Evolutionary conservation across 2,113 vertebrate species (phyloP).

Genomic region (Ivindomyrus marchei): DNA sequence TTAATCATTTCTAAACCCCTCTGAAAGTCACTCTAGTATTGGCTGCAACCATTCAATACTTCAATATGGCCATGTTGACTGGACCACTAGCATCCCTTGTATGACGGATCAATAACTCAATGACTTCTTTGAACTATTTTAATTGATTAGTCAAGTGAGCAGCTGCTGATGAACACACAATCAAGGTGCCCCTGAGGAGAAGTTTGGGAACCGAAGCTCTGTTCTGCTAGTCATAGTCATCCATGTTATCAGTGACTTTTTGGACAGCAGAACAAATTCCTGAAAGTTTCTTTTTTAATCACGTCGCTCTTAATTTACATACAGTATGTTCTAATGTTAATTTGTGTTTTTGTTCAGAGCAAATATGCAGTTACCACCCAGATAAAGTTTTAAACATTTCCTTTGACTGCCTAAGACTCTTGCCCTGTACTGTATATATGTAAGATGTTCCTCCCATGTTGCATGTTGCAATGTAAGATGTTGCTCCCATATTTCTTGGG

Average conservation of each 20-base stretch:
- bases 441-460: neutral
- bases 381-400: neutral
- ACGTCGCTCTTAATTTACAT: neutral
- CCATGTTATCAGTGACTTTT: neutral
- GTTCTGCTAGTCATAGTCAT: neutral
- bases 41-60: neutral
- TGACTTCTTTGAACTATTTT: neutral
- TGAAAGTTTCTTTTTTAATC: neutral
- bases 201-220: neutral
- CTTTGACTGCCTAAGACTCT: neutral
- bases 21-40: neutral
- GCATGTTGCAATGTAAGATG: neutral
- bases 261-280: neutral
- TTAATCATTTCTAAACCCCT: neutral
- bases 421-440: neutral
- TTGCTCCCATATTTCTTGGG: neutral
- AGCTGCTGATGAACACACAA: neutral
- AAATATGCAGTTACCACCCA: neutral
- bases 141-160: neutral
- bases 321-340: neutral
- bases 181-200: neutral
- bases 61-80: neutral
- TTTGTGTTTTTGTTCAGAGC: neutral
- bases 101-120: neutral
- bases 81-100: neutral